phyloP scores from a whole-genome alignment of 2,888 invertebrate species.

The Tachina fera region DNA sequence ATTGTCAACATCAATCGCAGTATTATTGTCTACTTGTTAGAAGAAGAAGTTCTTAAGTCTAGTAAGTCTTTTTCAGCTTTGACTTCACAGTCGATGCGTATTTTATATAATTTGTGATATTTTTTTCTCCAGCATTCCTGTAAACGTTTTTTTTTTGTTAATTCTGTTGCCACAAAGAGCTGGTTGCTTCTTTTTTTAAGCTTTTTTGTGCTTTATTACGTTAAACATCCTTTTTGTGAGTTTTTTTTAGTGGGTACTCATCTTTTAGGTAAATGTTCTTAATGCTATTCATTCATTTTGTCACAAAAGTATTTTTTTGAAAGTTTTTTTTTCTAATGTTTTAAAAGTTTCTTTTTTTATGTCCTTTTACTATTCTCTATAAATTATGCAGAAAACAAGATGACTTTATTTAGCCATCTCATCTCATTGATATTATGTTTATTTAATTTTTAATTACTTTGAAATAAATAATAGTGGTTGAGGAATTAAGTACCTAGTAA shows the following conservation, averaged over 20 bases:
- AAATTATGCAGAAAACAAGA: slow-evolving; percentile 71
- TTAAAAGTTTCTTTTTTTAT: slow-evolving; percentile 25
- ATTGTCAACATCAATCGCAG: slow-evolving; percentile 45
- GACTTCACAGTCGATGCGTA: slow-evolving; percentile 63
- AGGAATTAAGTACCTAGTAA: slow-evolving; percentile 5
- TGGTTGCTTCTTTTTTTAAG: slow-evolving; percentile 34
- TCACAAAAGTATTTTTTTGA: slow-evolving; percentile 54
- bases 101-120: slow-evolving; percentile 52
- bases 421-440: slow-evolving; percentile 65
- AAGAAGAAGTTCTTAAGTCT: slow-evolving; percentile 56
- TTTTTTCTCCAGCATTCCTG: slow-evolving; percentile 45
- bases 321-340: slow-evolving; percentile 14
- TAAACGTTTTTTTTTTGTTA: slow-evolving; percentile 62
- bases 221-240: slow-evolving; percentile 66
- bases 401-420: slow-evolving; percentile 56
- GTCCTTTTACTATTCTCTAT: slow-evolving; percentile 56
- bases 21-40: slow-evolving; percentile 51
- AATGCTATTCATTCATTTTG: slow-evolving; percentile 61
- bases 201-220: slow-evolving; percentile 55
- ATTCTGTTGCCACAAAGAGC: slow-evolving; percentile 65
- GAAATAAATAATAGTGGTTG: slow-evolving; percentile 60
- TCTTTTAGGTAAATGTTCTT: slow-evolving; percentile 69
- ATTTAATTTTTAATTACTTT: slow-evolving; percentile 68
- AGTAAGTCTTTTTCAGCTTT: slow-evolving; percentile 60
- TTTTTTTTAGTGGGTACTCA: slow-evolving; percentile 68